Percentiles rank a stretch among this genome's conserved stretches.
These are phyloP conservation scores for Petaurus breviceps DNA, from an alignment of 2,113 vertebrate species.

Conservation along the genomic window DNA sequence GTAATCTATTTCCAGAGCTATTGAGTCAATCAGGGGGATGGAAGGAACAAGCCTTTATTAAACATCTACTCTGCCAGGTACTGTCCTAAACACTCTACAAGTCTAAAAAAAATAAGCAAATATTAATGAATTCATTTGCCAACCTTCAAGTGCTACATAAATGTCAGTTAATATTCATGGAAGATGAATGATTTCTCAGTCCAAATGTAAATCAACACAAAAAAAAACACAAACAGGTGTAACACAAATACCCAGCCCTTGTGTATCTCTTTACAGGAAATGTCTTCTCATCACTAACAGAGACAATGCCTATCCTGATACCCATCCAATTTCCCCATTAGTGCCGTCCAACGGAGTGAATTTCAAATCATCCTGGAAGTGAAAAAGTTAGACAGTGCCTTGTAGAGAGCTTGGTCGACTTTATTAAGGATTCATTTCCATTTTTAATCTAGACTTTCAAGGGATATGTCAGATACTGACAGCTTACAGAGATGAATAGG, in stretches of 20 bases:
- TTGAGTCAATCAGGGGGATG: neutral
- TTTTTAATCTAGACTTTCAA: conserved; percentile 54
- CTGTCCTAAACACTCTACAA: neutral
- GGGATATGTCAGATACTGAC: conserved; percentile 58
- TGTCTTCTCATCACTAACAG: conserved; percentile 33
- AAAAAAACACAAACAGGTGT: no score
- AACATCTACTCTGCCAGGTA: neutral
- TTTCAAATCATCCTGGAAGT: conserved; percentile 53
- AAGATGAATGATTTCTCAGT: conserved; percentile 36
- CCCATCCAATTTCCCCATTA: conserved; percentile 38
- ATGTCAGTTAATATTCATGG: conserved; percentile 20
- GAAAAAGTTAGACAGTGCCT: conserved; percentile 39
- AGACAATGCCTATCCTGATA: conserved; percentile 35
- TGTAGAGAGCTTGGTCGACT: conserved; percentile 35
- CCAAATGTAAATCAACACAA: conserved; percentile 33
- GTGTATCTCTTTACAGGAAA: neutral
- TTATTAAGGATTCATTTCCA: conserved; percentile 67
- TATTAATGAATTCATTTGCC: neutral
- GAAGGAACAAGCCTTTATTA: neutral
- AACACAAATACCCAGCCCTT: conserved; percentile 49
- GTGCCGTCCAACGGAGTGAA: conserved; percentile 32
- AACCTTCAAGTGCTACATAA: neutral
- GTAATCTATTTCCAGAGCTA: neutral
- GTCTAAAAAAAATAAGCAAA: neutral
- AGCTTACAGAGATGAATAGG: conserved; percentile 61